Evolutionary conservation across 1,140 invertebrate genomes (phyloP).

Genomic region (Cotesia vestalis): DNA sequence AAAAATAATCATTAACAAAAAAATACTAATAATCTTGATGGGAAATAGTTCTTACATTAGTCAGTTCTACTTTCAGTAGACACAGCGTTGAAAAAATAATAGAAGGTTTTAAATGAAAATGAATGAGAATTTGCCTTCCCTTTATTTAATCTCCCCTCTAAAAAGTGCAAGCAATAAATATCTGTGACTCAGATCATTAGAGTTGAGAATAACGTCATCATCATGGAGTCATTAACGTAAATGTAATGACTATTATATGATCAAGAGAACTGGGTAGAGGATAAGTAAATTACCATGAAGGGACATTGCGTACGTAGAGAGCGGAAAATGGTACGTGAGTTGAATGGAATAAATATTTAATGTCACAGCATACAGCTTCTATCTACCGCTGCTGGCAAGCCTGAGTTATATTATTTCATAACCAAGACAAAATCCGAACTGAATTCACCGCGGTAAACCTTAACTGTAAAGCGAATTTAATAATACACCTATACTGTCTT

Average conservation of each 20-base stretch:
- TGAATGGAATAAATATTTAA: slow-evolving; percentile 27
- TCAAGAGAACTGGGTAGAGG: not conserved
- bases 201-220: not conserved
- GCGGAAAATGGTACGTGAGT: slow-evolving; percentile 28
- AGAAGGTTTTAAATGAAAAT: too few relatives aligned
- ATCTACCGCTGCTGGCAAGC: not conserved
- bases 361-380: slow-evolving; percentile 9
- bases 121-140: too few relatives aligned
- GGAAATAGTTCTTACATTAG: too few relatives aligned
- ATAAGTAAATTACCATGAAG: slow-evolving; percentile 24
- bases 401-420: not conserved
- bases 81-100: too few relatives aligned
- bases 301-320: slow-evolving; percentile 6
- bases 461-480: slow-evolving; percentile 32
- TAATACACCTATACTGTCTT: slow-evolving; percentile 26
- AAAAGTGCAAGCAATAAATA: too few relatives aligned
- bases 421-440: slow-evolving; percentile 7
- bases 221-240: slow-evolving; percentile 28
- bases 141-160: too few relatives aligned
- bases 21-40: too few relatives aligned
- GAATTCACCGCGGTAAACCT: slow-evolving; percentile 17
- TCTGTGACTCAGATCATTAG: too few relatives aligned
- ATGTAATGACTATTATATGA: slow-evolving; percentile 26
- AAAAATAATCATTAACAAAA: too few relatives aligned
- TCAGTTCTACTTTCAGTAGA: too few relatives aligned